A percentile compares a stretch with the other conserved stretches of the same genome.
Conservation (phyloP, 2,797 vertebrate genomes). For the Acrocephalus scirpaceus region DNA sequence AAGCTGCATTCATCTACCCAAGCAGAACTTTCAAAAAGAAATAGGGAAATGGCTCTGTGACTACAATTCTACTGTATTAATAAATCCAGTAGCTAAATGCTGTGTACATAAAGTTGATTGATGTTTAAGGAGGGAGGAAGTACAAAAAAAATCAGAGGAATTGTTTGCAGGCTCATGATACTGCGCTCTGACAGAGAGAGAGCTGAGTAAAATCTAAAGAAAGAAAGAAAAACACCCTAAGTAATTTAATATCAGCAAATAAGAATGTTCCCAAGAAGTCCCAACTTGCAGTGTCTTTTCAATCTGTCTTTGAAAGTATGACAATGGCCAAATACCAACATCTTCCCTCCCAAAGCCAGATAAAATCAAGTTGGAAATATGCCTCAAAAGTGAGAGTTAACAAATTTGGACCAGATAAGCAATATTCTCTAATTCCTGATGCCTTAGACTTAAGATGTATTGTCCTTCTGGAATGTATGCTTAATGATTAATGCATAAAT, state of each 20-base stretch:
- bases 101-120: neutral
- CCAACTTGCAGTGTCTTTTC: neutral
- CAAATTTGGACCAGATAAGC: neutral
- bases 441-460: neutral
- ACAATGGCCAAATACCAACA: neutral
- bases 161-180: neutral
- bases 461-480: neutral
- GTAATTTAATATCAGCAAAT: neutral
- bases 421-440: neutral
- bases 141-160: neutral
- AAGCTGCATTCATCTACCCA: neutral
- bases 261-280: neutral
- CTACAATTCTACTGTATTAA: neutral
- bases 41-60: neutral
- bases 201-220: neutral
- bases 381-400: neutral
- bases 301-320: neutral
- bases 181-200: neutral
- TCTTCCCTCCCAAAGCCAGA: neutral
- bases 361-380: neutral
- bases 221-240: neutral
- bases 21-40: neutral
- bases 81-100: neutral
- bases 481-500: neutral
- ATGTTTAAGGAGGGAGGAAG: no score